phyloP scores from a whole-genome alignment of 2,797 vertebrate genomes.

The Urosaurus nigricauda region DNA sequence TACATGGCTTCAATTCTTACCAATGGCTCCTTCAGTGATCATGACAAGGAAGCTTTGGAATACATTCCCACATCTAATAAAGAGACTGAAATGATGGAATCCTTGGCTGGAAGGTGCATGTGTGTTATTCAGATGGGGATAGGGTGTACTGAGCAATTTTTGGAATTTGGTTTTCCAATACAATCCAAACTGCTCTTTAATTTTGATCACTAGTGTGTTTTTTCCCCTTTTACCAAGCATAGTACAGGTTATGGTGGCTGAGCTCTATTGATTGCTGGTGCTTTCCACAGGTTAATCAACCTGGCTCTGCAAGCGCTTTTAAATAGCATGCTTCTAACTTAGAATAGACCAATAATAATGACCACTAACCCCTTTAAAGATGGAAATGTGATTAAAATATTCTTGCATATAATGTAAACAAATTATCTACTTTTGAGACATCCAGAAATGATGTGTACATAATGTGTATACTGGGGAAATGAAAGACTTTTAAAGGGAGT shows the following conservation, averaged over 20 bases:
- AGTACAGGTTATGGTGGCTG: slow-evolving; percentile 2
- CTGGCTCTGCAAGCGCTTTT: slow-evolving; percentile 45
- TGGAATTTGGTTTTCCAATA: slow-evolving; percentile 36
- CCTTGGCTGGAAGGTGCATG: slow-evolving; percentile 55
- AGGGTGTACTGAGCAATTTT: slow-evolving; percentile 22
- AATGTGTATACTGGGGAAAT: not conserved
- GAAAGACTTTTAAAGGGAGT: not conserved
- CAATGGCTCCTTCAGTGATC: slow-evolving; percentile 74
- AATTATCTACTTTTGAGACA: slow-evolving; percentile 39
- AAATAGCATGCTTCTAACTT: slow-evolving; percentile 77
- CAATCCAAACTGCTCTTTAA: slow-evolving; percentile 11
- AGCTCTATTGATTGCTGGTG: slow-evolving; percentile 60
- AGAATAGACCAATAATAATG: slow-evolving; percentile 65
- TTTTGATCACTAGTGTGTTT: slow-evolving; percentile 31
- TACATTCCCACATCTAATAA: slow-evolving; percentile 57
- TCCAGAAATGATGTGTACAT: slow-evolving; percentile 19
- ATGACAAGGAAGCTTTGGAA: slow-evolving; percentile 81
- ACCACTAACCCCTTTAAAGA: slow-evolving; percentile 71
- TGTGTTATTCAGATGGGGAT: slow-evolving; percentile 33
- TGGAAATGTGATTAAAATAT: slow-evolving; percentile 25
- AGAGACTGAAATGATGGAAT: slow-evolving; percentile 48
- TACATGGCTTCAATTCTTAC: slow-evolving; percentile 33
- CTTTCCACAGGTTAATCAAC: slow-evolving; percentile 64
- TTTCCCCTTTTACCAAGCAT: slow-evolving; percentile 21
- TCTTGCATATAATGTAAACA: slow-evolving; percentile 67